These are phyloP conservation scores for Eurypyga helias DNA, from an alignment of 2,113 vertebrate species.

Conservation along the genomic window DNA sequence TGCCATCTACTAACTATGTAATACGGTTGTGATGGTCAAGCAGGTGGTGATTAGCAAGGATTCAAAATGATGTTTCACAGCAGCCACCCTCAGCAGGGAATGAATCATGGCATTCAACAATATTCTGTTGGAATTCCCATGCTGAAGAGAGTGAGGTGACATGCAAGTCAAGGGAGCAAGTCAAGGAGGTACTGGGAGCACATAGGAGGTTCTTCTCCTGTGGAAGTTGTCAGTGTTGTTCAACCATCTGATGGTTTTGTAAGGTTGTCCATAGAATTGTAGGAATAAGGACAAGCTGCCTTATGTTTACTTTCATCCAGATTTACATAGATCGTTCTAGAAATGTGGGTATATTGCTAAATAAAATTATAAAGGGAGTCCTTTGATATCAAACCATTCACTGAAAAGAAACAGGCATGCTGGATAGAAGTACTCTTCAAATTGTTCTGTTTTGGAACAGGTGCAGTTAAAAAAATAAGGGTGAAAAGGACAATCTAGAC, in stretches of 20 bases:
- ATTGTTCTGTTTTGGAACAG: background rate
- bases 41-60: conserved; percentile 10
- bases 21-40: conserved; percentile 2
- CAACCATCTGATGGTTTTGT: background rate
- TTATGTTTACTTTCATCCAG: background rate
- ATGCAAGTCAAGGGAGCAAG: background rate
- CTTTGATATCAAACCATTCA: background rate
- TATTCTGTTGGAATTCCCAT: background rate
- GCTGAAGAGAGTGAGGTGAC: background rate
- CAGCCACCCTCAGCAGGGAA: background rate
- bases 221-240: background rate
- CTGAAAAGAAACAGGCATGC: background rate
- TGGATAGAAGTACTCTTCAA: background rate
- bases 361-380: background rate
- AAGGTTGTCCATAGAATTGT: background rate
- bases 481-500: background rate
- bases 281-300: background rate
- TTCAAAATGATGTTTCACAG: conserved; percentile 1
- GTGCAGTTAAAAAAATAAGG: background rate
- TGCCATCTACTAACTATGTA: conserved; percentile 2
- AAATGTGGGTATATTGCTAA: background rate
- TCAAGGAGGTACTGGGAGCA: background rate
- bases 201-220: background rate
- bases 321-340: background rate
- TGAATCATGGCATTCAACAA: background rate